A percentile compares a stretch with the other conserved stretches of the same genome.
Conservation (phyloP, 1,140 invertebrate species). For the Eriocheir sinensis region DNA sequence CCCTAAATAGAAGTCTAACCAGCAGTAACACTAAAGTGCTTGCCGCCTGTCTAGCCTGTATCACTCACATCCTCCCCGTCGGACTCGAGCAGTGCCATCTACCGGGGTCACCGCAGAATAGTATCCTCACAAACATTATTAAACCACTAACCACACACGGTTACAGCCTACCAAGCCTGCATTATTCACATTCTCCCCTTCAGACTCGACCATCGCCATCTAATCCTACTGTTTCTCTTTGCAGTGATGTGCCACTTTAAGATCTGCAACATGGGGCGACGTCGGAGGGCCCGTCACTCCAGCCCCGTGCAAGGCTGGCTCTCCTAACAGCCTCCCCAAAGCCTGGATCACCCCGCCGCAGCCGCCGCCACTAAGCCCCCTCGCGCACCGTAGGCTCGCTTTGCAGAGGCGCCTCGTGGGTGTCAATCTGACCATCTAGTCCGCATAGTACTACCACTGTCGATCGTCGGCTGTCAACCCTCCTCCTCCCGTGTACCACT, state of each 20-base stretch:
- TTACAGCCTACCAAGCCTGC: neutral
- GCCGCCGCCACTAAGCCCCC: neutral
- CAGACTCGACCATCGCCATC: neutral
- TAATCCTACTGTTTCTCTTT: neutral
- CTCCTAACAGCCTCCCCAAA: constrained; percentile 50
- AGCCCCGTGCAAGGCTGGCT: constrained; percentile 66
- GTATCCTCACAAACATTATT: too few species aligned
- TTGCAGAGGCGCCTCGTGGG: neutral
- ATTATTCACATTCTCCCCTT: neutral
- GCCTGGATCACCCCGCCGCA: constrained; percentile 29
- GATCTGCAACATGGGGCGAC: constrained; percentile 68
- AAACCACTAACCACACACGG: too few species aligned
- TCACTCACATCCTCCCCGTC: neutral
- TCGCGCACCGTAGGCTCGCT: neutral
- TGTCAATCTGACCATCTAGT: neutral
- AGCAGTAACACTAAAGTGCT: neutral
- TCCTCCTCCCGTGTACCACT: neutral
- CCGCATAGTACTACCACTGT: neutral
- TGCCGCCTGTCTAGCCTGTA: neutral
- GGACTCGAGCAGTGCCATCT: too few species aligned
- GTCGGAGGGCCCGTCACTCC: constrained; percentile 52
- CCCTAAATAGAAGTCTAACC: too few species aligned
- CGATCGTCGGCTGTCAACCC: neutral
- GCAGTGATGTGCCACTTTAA: constrained; percentile 71
- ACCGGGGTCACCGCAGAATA: too few species aligned